Base-by-base conservation (phyloP, 2,113 vertebrate genomes). In the Dicrurus megarhynchus region DNA sequence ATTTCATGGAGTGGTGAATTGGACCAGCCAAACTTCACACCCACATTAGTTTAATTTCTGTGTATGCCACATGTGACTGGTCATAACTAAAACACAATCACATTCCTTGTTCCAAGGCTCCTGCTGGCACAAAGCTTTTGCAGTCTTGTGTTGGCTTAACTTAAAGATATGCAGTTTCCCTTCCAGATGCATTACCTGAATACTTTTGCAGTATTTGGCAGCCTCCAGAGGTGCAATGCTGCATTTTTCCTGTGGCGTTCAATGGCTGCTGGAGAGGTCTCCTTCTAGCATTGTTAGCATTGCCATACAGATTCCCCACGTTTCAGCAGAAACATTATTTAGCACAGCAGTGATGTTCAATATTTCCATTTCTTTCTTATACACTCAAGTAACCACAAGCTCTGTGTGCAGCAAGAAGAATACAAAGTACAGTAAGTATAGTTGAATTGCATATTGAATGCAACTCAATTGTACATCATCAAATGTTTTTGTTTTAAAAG, bases 51-150 rank as follows among this genome's bases (percentile, higher is more conserved):
- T 67, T 93, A 68, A 65, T 93, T 97, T 96, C 91, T 93, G 79
- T 55, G 63, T 92, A 78, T 90, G 96, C 71, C 84, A 93, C 67
- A 71, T 91, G 46, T 49, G 30, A 82, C 30, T 49, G 74, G 23
- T 94, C 39, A 52, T 84, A 95, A 93, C 90, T 93, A 78, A 96
- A 95, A 69, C 65, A 93, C 76, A 90, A 67, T 81, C 89, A 69
- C 17, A 12, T 79, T 95, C 85, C 84, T 93, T 93, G 73, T 96
- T 94, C 93, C 75, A 91, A 50, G 84, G 55, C 33, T 91, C 37
- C 53, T 84, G 57, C 80, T 85, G 47, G 65, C 37, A 57, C 41
- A 74, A 84, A 42, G 28, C 27, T 73, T 94, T 87, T 73, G 39
- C 24, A 95, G 12, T 89, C 65, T 90, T 77, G 17, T 4, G 0